Conservation (phyloP, 1,140 invertebrate species). For the Hirudo medicinalis region DNA sequence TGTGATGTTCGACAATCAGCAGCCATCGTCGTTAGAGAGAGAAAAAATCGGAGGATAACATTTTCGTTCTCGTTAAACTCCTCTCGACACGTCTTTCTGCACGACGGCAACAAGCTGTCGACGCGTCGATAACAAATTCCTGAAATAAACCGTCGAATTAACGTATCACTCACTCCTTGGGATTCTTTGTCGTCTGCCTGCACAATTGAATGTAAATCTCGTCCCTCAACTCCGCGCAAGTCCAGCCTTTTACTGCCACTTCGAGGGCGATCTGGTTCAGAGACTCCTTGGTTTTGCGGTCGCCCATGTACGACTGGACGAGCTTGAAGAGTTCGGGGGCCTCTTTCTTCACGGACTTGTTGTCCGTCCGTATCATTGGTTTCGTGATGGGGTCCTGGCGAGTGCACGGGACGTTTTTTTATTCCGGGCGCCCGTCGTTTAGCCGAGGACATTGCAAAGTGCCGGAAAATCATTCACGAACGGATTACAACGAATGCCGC, state of each 20-base stretch:
- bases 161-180: constrained; percentile 47
- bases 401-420: too few relatives aligned
- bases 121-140: too few relatives aligned
- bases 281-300: constrained; percentile 64
- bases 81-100: too few relatives aligned
- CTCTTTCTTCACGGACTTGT: constrained; percentile 79
- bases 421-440: too few relatives aligned
- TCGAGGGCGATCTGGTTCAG: constrained; percentile 60
- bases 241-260: constrained; percentile 68
- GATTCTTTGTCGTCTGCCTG: constrained; percentile 87
- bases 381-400: constrained; percentile 67
- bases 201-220: constrained; percentile 88
- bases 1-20: background rate
- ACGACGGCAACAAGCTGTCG: too few relatives aligned
- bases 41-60: too few relatives aligned
- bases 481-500: too few relatives aligned
- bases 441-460: too few relatives aligned
- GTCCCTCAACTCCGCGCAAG: constrained; percentile 64
- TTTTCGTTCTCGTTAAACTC: too few relatives aligned
- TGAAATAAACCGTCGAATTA: too few relatives aligned
- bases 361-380: constrained; percentile 73
- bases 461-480: too few relatives aligned
- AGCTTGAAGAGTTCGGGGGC: constrained; percentile 81
- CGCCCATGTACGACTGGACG: constrained; percentile 93
- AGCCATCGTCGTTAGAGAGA: too few relatives aligned